phyloP scores from a whole-genome alignment of 1,140 invertebrate species.

The Belonocnema kinseyi region DNA sequence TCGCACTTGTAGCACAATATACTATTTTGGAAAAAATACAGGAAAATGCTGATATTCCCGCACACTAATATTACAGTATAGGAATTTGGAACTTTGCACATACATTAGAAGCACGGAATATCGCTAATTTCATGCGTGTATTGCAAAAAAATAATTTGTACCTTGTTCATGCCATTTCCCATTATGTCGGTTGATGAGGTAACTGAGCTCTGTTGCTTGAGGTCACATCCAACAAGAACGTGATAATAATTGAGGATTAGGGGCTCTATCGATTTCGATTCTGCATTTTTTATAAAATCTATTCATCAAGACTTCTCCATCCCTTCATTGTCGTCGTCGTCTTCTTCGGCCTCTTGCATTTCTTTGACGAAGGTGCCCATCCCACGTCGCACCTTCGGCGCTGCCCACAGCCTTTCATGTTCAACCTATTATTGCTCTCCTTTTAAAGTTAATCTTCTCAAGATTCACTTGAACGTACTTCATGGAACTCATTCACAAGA shows the following conservation, averaged over 20 bases:
- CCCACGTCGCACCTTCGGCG: constrained; percentile 41
- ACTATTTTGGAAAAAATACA: too few species aligned
- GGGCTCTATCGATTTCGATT: constrained; percentile 40
- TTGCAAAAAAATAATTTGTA: constrained; percentile 63
- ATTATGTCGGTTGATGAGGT: constrained; percentile 70
- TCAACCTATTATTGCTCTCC: constrained; percentile 32
- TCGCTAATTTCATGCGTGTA: too few species aligned
- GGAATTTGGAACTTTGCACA: too few species aligned
- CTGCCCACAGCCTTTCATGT: constrained; percentile 44
- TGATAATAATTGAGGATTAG: constrained; percentile 34
- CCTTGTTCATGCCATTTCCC: constrained; percentile 89
- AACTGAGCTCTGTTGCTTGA: constrained; percentile 35
- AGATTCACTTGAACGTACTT: constrained; percentile 9
- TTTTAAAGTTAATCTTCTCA: constrained; percentile 10
- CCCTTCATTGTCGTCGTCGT: constrained; percentile 39
- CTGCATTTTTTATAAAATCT: constrained; percentile 40
- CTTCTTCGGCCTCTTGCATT: constrained; percentile 56
- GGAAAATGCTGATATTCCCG: too few species aligned
- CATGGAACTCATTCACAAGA: constrained; percentile 7
- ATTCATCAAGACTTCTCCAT: constrained; percentile 34
- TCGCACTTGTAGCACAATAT: too few species aligned
- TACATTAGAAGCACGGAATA: too few species aligned
- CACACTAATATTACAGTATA: too few species aligned
- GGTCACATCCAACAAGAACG: constrained; percentile 26
- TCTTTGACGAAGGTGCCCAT: constrained; percentile 41